Percentiles rank a stretch among this genome's conserved stretches.
Evolutionary conservation across 1,140 invertebrate genomes (phyloP).

Genomic region (Eupeodes corollae): DNA sequence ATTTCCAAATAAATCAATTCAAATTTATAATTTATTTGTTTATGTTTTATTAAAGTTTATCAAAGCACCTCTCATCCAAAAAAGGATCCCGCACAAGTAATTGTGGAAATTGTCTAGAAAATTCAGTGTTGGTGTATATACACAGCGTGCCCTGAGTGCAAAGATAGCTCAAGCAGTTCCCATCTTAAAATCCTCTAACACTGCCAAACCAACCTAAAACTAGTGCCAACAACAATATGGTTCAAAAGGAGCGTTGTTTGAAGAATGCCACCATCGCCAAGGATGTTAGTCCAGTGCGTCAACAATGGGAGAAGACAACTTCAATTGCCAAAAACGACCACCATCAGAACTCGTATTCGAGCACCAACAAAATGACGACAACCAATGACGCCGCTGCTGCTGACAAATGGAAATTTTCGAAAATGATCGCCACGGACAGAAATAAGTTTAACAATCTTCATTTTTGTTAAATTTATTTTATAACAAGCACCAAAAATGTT

Average conservation of each 20-base stretch:
- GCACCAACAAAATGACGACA: background rate
- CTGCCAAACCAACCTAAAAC: background rate
- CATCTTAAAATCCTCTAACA: background rate
- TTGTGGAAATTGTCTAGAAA: conserved; percentile 32
- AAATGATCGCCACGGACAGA: conserved; percentile 29
- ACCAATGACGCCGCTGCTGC: conserved; percentile 3
- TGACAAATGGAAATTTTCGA: conserved; percentile 25
- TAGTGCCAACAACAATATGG: conserved; percentile 15
- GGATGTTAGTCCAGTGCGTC: conserved; percentile 31
- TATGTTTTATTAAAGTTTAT: conserved; percentile 17
- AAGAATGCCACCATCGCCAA: conserved; percentile 28
- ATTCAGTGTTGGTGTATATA: conserved; percentile 26
- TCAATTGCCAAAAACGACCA: conserved; percentile 21
- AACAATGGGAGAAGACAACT: conserved; percentile 15
- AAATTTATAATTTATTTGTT: background rate
- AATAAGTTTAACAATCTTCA: conserved; percentile 31
- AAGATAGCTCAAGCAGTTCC: background rate
- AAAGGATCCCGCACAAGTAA: conserved; percentile 33
- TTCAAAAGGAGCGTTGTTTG: conserved; percentile 26
- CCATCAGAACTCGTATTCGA: conserved; percentile 15
- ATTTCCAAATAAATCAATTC: background rate
- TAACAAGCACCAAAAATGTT: too few species aligned
- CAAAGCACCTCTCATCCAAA: conserved; percentile 33
- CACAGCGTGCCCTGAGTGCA: conserved; percentile 32
- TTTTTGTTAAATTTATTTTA: conserved; percentile 19